A percentile compares a stretch with the other conserved stretches of the same genome.
phyloP scores from a whole-genome alignment of 1,140 invertebrate genomes.

The Orchesella cincta region DNA sequence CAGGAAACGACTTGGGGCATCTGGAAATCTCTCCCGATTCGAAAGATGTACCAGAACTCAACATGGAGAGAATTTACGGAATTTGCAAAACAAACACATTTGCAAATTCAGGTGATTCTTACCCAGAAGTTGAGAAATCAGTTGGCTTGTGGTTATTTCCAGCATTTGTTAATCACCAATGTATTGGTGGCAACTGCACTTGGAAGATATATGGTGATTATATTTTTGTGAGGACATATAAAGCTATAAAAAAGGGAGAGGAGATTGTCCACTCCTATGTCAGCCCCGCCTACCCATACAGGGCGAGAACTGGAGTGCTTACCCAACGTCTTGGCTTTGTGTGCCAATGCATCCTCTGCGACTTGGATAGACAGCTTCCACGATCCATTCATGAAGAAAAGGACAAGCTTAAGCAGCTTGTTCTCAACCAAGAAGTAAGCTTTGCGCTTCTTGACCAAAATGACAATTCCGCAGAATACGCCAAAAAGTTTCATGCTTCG shows the following conservation, averaged over 20 bases:
- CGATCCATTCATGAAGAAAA: not conserved
- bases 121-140: constrained; percentile 26
- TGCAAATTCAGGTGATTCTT: constrained; percentile 13
- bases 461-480: not conserved
- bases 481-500: constrained; percentile 2
- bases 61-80: constrained; percentile 16
- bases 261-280: not conserved
- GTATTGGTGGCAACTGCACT: constrained; percentile 19
- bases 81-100: constrained; percentile 6
- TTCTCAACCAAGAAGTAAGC: not conserved
- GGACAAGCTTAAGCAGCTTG: not conserved
- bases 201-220: constrained; percentile 21
- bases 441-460: not conserved
- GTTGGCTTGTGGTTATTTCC: constrained; percentile 11
- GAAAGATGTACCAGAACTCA: not conserved
- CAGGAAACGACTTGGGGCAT: constrained; percentile 11
- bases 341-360: not conserved
- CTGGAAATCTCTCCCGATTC: not conserved
- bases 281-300: constrained; percentile 3
- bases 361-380: not conserved
- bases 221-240: not conserved
- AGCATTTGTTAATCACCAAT: constrained; percentile 12
- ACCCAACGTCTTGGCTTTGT: constrained; percentile 6
- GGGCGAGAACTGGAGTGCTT: not conserved
- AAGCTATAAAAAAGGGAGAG: not conserved